Evolutionary conservation across 53 echinoderm and acorn worm species (phyloP).

Genomic region (Astropecten irregularis): DNA sequence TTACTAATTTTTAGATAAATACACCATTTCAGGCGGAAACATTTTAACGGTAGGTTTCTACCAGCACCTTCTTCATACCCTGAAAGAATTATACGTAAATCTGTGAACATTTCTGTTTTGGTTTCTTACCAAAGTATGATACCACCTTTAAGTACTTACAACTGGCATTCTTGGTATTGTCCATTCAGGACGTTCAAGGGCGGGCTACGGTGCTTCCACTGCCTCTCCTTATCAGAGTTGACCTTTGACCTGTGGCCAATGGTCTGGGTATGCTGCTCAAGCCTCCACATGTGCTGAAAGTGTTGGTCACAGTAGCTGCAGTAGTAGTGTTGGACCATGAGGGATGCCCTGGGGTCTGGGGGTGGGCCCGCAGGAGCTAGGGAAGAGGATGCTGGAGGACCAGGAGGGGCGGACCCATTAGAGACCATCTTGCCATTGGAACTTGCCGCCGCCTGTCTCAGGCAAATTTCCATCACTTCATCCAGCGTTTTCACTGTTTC

Average conservation of each 20-base stretch:
- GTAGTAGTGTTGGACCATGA: conserved; percentile 32
- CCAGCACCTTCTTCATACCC: too few species aligned
- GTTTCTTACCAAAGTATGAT: too few species aligned
- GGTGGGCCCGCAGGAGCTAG: not conserved
- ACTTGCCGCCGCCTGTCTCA: not conserved
- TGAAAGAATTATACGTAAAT: too few species aligned
- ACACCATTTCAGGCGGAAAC: too few species aligned
- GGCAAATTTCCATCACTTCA: conserved; percentile 45
- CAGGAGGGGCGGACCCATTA: not conserved
- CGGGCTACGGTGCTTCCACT: conserved; percentile 85
- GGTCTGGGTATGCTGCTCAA: conserved; percentile 70
- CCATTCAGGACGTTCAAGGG: conserved; percentile 81
- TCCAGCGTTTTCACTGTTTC: conserved; percentile 68
- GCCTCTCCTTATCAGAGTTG: conserved; percentile 85
- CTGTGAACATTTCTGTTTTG: too few species aligned
- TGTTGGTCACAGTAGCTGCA: conserved; percentile 80
- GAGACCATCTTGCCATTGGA: too few species aligned
- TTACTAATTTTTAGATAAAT: too few species aligned
- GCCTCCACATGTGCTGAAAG: conserved; percentile 61
- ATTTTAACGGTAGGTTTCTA: too few species aligned
- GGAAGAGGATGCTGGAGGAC: not conserved
- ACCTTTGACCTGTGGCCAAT: conserved; percentile 72
- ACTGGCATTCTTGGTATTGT: conserved; percentile 64
- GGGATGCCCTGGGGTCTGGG: not conserved
- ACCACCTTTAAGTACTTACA: too few species aligned